Evolutionary conservation across 1,140 invertebrate genomes (phyloP), one percentile per base, ranked within the genome.

Genomic region (Rhopalosiphum maidis): DNA sequence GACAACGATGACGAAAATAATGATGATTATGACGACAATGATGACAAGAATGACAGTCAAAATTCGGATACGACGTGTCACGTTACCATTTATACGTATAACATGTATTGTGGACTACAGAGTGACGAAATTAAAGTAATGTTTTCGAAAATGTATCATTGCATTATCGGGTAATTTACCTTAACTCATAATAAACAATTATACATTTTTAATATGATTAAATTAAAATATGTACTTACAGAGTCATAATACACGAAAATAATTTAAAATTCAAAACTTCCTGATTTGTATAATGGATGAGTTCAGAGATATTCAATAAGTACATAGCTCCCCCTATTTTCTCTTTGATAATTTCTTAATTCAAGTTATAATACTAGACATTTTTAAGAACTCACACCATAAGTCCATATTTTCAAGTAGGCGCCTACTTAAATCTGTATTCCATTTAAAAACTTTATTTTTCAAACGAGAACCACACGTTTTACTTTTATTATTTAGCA

Each of bases 1-100:
- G 30, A 77, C 60, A 77, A 18, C 30, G 60, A n/a, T 77, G 60
- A 77, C 60, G 60, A 77, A 51, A 77, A 5, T n/a, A 18, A 77
- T 77, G 60, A 77, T 77, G n/a, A 77, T n/a, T 77, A 77, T n/a
- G 60, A 77, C 15, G 60, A 77, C 15, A 18, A 18, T n/a, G 30
- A 77, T n/a, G 60, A 77, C 60, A 77, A n/a, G 60, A 68, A 68
- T 68, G 60, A 77, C 60, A 77, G n/a, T 77, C 30, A n/a, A n/a
- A n/a, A 35, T 77, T 77, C n/a, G 0, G 30, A 77, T 77, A 77
- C 60, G 60, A n/a, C 30, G n/a, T 7, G 11, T n/a, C 11, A 18
- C 60, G 15, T 77, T 60, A 4, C 55, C 55, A 77, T 77, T 18
- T n/a, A 30, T 51, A 18, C 15, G 30, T 30, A 77, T 35, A 35